Percentiles rank a stretch among this genome's conserved stretches.
phyloP scores from a whole-genome alignment of 1,140 invertebrate species.

The Colletes gigas region DNA sequence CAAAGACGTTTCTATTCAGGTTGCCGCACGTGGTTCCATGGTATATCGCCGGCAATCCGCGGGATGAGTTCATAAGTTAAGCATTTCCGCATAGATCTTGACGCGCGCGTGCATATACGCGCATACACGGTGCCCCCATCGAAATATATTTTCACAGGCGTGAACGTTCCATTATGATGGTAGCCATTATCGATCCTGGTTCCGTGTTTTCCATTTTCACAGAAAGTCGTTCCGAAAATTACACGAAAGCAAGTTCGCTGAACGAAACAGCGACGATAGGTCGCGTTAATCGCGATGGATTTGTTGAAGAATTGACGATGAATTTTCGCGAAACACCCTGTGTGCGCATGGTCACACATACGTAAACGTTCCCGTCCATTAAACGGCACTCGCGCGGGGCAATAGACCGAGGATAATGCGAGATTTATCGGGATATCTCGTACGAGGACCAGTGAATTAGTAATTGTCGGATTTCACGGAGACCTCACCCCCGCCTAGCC shows the following conservation, averaged over 20 bases:
- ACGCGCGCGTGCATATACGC: constrained; percentile 17
- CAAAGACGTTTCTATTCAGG: constrained; percentile 63
- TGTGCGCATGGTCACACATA: background rate
- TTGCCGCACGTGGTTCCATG: constrained; percentile 54
- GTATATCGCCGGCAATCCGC: constrained; percentile 59
- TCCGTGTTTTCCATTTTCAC: background rate
- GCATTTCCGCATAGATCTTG: constrained; percentile 60
- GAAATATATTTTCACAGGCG: background rate
- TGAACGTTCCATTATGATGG: background rate
- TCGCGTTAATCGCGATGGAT: background rate
- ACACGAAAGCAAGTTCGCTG: no score
- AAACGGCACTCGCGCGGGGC: constrained; percentile 31
- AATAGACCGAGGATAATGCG: constrained; percentile 54
- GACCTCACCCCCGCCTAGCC: background rate
- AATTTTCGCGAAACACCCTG: constrained; percentile 11
- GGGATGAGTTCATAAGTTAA: constrained; percentile 61
- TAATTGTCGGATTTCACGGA: constrained; percentile 60
- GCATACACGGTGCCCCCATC: constrained; percentile 13
- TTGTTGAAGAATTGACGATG: background rate
- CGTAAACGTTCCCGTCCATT: constrained; percentile 1
- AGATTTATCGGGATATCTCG: constrained; percentile 61
- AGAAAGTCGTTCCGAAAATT: background rate
- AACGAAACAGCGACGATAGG: background rate
- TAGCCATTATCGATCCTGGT: background rate
- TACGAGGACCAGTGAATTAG: constrained; percentile 51